Conservation (phyloP, 1,140 invertebrate species). For the Mylabris phalerata region DNA sequence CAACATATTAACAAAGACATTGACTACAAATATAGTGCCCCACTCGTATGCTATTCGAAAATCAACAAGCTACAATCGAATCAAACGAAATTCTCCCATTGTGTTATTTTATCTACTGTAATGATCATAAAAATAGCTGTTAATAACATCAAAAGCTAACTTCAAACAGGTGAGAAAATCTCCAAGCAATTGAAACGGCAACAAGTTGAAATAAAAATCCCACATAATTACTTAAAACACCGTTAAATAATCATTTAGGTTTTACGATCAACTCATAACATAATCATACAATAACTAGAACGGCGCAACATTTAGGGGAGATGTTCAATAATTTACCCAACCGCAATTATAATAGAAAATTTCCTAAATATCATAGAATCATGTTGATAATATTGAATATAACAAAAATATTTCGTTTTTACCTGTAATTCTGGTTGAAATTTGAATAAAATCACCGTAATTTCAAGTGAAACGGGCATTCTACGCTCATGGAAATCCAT, state of each 20-base stretch:
- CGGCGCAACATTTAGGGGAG: constrained; percentile 1
- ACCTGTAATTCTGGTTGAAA: constrained; percentile 23
- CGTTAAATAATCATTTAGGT: constrained; percentile 32
- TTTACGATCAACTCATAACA: constrained; percentile 37
- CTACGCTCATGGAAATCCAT: constrained; percentile 25
- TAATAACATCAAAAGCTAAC: too few relatives aligned
- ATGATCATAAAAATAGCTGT: too few relatives aligned
- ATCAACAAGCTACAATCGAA: too few relatives aligned
- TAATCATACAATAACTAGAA: constrained; percentile 31
- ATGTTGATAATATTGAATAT: constrained; percentile 9
- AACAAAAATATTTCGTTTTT: constrained; percentile 18
- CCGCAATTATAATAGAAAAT: background rate
- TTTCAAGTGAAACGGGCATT: constrained; percentile 8
- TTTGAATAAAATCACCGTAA: constrained; percentile 29
- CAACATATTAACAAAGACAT: too few relatives aligned
- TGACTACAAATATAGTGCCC: too few relatives aligned
- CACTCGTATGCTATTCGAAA: too few relatives aligned
- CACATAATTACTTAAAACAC: constrained; percentile 34
- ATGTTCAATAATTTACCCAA: background rate
- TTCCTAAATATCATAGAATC: constrained; percentile 2
- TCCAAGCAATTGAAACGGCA: constrained; percentile 6
- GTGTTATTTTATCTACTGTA: too few relatives aligned
- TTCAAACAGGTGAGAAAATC: too few relatives aligned
- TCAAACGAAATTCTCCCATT: too few relatives aligned
- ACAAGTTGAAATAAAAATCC: constrained; percentile 33